A percentile compares a stretch with the other conserved stretches of the same genome.
Evolutionary conservation across 2,113 vertebrate species (phyloP).

Genomic region (Heterotilapia buettikoferi): DNA sequence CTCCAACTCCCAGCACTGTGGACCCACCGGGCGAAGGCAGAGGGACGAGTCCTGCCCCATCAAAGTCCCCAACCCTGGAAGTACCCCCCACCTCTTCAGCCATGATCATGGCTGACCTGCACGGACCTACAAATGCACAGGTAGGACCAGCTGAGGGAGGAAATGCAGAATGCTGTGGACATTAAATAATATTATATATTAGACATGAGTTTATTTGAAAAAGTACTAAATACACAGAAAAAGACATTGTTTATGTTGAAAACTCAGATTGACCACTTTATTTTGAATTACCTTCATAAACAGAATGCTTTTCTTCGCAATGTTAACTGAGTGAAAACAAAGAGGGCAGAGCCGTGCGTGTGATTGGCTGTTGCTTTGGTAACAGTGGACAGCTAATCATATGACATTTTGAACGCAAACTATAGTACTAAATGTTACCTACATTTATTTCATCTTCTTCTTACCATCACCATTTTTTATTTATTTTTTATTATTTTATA

Average conservation of each 20-base stretch:
- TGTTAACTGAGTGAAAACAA: background rate
- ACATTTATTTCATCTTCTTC: background rate
- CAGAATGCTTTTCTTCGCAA: background rate
- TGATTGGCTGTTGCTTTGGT: background rate
- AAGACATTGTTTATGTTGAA: background rate
- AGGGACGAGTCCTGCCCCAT: conserved; percentile 33
- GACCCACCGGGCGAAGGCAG: conserved; percentile 34
- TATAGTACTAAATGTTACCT: background rate
- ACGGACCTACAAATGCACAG: conserved; percentile 72
- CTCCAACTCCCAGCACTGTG: background rate
- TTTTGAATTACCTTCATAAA: background rate
- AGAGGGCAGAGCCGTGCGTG: background rate
- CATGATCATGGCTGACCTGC: conserved; percentile 77
- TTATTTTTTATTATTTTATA: too few species aligned
- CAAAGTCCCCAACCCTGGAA: conserved; percentile 67
- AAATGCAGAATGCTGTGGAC: background rate
- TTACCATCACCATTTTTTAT: background rate
- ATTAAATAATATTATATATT: background rate
- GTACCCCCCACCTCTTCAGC: conserved; percentile 68
- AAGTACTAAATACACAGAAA: background rate
- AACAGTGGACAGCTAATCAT: background rate
- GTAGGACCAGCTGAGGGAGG: conserved; percentile 55
- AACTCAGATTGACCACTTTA: background rate
- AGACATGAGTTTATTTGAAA: background rate
- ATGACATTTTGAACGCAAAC: background rate